Conservation (phyloP, 2,797 vertebrate genomes). For the Nothura maculosa region DNA sequence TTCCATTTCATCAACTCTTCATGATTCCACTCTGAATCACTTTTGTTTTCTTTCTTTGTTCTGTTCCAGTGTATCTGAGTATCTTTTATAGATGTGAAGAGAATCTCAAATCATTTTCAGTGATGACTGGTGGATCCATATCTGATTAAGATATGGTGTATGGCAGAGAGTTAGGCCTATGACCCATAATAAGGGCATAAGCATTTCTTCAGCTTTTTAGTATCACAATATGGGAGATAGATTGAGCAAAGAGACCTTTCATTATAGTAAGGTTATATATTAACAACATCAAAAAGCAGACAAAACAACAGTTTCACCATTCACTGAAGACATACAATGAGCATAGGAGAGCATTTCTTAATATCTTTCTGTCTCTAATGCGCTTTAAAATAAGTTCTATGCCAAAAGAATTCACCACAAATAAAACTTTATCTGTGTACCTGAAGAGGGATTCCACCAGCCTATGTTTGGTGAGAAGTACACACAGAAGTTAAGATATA, state of each 20-base stretch:
- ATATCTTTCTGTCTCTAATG: not conserved
- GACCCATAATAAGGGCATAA: not conserved
- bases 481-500: not conserved
- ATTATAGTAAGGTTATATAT: not conserved
- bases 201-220: not conserved
- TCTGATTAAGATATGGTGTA: not conserved
- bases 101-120: not conserved
- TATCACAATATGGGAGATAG: not conserved
- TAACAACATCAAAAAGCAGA: not conserved
- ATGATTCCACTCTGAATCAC: not conserved
- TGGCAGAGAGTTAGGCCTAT: not conserved
- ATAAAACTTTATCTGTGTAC: not conserved
- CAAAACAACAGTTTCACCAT: fast-evolving
- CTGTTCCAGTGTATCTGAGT: not conserved
- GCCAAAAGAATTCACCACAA: not conserved
- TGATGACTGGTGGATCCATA: not conserved
- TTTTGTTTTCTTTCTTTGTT: not conserved
- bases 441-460: not conserved
- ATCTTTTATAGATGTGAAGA: not conserved
- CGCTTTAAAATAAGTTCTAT: not conserved
- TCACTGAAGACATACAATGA: not conserved
- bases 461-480: not conserved
- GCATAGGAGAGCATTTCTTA: not conserved
- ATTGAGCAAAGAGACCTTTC: not conserved
- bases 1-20: not conserved